Conservation (phyloP, 2,113 vertebrate genomes). For the Hipposideros armiger region DNA sequence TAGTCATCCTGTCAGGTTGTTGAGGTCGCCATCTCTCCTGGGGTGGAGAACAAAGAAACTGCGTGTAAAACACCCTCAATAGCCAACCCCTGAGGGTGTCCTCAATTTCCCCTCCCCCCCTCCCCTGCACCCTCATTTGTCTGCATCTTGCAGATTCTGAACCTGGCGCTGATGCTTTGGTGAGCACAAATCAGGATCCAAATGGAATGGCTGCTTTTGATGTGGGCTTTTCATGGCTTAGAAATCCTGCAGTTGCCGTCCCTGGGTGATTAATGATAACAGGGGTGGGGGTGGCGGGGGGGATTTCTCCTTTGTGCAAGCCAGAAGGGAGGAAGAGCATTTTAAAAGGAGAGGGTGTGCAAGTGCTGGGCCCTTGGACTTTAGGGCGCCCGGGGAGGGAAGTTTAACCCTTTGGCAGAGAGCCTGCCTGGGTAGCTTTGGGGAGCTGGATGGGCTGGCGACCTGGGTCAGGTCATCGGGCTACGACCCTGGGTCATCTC, state of each 20-base stretch:
- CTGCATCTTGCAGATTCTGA: not conserved
- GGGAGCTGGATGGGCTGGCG: not conserved
- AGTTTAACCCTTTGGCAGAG: constrained; percentile 67
- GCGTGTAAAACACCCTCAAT: rapidly evolving
- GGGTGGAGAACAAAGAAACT: not conserved
- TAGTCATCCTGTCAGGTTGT: no score
- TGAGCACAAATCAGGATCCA: not conserved
- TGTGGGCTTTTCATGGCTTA: constrained; percentile 9
- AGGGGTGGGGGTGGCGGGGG: not conserved
- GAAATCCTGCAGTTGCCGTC: constrained; percentile 62
- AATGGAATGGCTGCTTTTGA: not conserved
- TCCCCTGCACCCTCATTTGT: no score
- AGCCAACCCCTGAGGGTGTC: not conserved
- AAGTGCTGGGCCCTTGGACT: constrained; percentile 73
- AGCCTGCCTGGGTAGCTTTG: not conserved
- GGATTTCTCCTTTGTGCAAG: constrained; percentile 85
- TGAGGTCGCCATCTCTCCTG: not conserved
- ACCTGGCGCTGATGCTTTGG: not conserved
- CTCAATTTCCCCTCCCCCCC: not conserved
- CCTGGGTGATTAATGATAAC: constrained; percentile 80
- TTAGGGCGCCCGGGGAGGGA: not conserved
- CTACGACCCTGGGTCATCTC: not conserved
- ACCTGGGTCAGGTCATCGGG: not conserved
- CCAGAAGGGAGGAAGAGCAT: constrained; percentile 86
- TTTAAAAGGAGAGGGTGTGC: constrained; percentile 81